Evolutionary conservation across 1,140 invertebrate species (phyloP).

Genomic region (Neodiprion lecontei): DNA sequence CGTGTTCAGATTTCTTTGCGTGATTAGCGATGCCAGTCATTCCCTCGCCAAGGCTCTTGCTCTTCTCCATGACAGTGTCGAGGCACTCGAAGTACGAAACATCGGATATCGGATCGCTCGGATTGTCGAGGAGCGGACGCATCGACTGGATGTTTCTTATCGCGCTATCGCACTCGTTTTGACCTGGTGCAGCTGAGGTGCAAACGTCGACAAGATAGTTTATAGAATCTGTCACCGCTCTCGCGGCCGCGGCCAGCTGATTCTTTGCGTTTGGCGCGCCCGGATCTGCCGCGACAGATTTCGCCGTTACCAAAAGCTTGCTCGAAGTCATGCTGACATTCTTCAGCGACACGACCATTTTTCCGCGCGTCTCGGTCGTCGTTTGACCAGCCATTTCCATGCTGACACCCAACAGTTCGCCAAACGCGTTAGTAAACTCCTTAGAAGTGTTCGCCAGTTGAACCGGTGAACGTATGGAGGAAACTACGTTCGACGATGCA

Average conservation of each 20-base stretch:
- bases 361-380: slow-evolving; percentile 69
- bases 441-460: slow-evolving; percentile 77
- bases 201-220: slow-evolving; percentile 84
- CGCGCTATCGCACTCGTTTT: slow-evolving; percentile 97
- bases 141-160: slow-evolving; percentile 91
- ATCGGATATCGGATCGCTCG: slow-evolving; percentile 87
- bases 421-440: slow-evolving; percentile 81
- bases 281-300: slow-evolving; percentile 88
- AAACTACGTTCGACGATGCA: slow-evolving; percentile 81
- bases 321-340: slow-evolving; percentile 88
- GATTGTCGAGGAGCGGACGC: slow-evolving; percentile 82
- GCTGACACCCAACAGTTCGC: slow-evolving; percentile 75
- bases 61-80: slow-evolving; percentile 93
- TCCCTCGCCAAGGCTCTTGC: slow-evolving; percentile 85
- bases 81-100: slow-evolving; percentile 94
- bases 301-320: slow-evolving; percentile 86
- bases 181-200: slow-evolving; percentile 78
- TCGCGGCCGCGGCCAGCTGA: slow-evolving; percentile 83
- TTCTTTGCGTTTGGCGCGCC: slow-evolving; percentile 90
- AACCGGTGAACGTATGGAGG: slow-evolving; percentile 70
- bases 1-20: slow-evolving; percentile 87
- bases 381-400: slow-evolving; percentile 86
- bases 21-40: slow-evolving; percentile 94
- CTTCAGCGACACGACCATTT: slow-evolving; percentile 87
- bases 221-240: slow-evolving; percentile 91